Base-by-base conservation (phyloP, 1,140 invertebrate genomes). In the Psix sp. region DNA sequence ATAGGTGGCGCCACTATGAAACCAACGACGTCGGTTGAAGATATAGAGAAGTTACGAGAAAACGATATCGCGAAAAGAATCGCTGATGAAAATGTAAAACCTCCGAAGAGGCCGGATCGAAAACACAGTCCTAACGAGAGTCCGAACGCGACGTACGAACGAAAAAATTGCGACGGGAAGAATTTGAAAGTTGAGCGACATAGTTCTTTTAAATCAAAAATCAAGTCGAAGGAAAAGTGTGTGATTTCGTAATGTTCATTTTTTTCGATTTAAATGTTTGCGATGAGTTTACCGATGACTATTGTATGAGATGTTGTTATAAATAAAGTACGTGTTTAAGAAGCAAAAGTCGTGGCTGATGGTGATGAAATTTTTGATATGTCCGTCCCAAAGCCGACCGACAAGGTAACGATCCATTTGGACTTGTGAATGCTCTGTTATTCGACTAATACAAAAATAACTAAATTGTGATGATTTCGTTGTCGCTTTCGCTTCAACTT, bases 191-290 rank as follows among this genome's bases (percentile, higher is more conserved):
- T 65, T 10, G 67, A 74, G 38, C 38, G 54, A 43, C 65, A 51
- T 29, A 48, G 70, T 62, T 81, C 81, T 3, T 52, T 70, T 35
- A 77, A 76, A 54, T 74, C 77, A 10, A 60, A 75, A 11, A 13
- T 45, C 11, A 74, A 66, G 14, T 85, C 80, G 35, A 85, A 86
- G 71, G 84, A 86, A 6, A 87, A 85, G 74, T 88, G 86, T 70
- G 43, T 80, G 51, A 74, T 88, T 77, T 85, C 81, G 17, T 86
- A 77, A 80, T 39, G 9, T 52, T 74, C 31, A 40, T 42, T 52
- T 48, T 48, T 74, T 66, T 66, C 57, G 60, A 40, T 49, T 31
- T 65, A 49, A 52, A 59, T 59, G 21, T 76, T 67, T 73, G 46
- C 76, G 75, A 81, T 66, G 26, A 7, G 26, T 39, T 33, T 74